Conservation (phyloP, 1,140 invertebrate species). For the Coenobita brevimanus region DNA sequence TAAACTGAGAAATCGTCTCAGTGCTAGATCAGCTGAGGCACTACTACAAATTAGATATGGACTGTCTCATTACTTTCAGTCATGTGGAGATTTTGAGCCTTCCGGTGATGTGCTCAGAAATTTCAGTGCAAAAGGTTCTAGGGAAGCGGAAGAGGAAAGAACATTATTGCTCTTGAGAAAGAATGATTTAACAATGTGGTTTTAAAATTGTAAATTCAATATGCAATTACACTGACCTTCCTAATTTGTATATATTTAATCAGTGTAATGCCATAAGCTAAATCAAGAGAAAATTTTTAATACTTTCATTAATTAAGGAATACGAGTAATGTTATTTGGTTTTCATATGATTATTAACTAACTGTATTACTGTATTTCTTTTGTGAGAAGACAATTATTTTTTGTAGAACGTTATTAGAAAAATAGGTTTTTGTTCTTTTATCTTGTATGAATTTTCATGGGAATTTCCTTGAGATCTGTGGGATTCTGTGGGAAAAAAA, state of each 20-base stretch:
- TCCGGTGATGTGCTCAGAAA: conserved; percentile 1
- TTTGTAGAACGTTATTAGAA: neutral
- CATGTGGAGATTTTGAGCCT: too few species aligned
- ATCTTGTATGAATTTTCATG: neutral
- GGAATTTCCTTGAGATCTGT: neutral
- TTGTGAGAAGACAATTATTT: neutral
- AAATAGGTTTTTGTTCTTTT: neutral
- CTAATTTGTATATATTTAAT: too few species aligned
- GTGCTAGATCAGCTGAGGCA: too few species aligned
- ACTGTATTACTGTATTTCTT: too few species aligned
- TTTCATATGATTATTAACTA: too few species aligned
- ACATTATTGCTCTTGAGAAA: neutral
- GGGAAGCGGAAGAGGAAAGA: neutral
- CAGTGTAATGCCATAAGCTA: too few species aligned
- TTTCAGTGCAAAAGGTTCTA: neutral
- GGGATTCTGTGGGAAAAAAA: too few species aligned
- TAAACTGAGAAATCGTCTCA: conserved; percentile 17
- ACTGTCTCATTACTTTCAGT: too few species aligned
- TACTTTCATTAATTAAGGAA: too few species aligned
- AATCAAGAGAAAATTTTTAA: too few species aligned
- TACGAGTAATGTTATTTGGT: too few species aligned
- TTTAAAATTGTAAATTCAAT: neutral
- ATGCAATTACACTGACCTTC: neutral
- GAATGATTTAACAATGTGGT: neutral
- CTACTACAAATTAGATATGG: too few species aligned